phyloP scores from a whole-genome alignment of 2,888 invertebrate genomes.

The Ormia ochracea region DNA sequence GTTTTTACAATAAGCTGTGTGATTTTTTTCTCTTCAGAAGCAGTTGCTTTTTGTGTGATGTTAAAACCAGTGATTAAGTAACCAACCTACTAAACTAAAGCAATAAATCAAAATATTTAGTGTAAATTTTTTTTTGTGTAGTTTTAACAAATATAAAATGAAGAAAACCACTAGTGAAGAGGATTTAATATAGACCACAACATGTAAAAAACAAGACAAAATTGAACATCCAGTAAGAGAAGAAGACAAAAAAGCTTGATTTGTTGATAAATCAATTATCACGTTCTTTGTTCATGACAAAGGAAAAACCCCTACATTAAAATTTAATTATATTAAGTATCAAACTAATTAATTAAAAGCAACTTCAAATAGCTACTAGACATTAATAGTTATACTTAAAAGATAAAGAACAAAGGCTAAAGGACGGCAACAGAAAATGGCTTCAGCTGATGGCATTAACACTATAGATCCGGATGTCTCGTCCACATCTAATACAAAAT shows the following conservation, averaged over 20 bases:
- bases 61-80: constrained; percentile 58
- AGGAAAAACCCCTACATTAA: neutral
- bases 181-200: neutral
- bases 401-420: constrained; percentile 1
- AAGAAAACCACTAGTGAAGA: neutral
- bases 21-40: constrained; percentile 28
- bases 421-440: constrained; percentile 78
- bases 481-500: constrained; percentile 79
- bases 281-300: neutral
- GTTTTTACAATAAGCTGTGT: constrained; percentile 52
- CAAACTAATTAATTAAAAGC: constrained; percentile 10
- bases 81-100: constrained; percentile 51
- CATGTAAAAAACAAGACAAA: neutral
- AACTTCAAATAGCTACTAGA: neutral
- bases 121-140: constrained; percentile 35
- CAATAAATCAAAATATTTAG: constrained; percentile 62
- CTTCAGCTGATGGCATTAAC: constrained; percentile 88
- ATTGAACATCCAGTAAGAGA: neutral
- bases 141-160: constrained; percentile 3
- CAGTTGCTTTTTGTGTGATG: constrained; percentile 41
- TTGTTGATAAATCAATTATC: constrained; percentile 51
- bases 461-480: constrained; percentile 87
- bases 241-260: neutral
- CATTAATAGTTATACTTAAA: constrained; percentile 2
- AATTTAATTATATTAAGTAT: neutral